Percentiles rank a stretch among this genome's conserved stretches.
These are phyloP conservation scores for Leptodactylus fallax DNA, from an alignment of 2,797 vertebrate genomes.

Conservation along the genomic window DNA sequence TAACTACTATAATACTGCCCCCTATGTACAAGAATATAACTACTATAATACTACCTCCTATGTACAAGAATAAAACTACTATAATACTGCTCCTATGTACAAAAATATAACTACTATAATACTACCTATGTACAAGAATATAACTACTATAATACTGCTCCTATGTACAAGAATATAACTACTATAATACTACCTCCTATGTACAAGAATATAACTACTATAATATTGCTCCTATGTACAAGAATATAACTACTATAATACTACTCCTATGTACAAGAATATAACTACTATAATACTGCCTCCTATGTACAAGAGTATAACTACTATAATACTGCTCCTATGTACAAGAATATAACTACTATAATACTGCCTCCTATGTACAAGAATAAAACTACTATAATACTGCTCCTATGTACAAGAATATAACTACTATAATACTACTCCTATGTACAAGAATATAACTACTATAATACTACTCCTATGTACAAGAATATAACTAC, in stretches of 20 bases:
- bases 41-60: neutral
- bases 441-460: neutral
- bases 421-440: slow-evolving; percentile 1
- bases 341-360: slow-evolving; percentile 20
- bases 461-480: neutral
- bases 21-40: no score
- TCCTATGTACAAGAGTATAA: neutral
- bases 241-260: slow-evolving; percentile 14
- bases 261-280: neutral
- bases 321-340: slow-evolving; percentile 1
- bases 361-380: neutral
- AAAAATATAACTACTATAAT: no score
- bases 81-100: no score
- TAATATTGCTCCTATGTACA: neutral
- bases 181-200: neutral
- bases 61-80: no score
- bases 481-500: neutral
- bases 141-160: slow-evolving; percentile 2
- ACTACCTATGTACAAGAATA: slow-evolving; percentile 1
- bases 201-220: neutral
- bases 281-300: slow-evolving; percentile 17
- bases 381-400: slow-evolving; percentile 1
- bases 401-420: neutral
- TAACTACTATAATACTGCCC: slow-evolving; percentile 10
- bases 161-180: neutral